Conservation (phyloP, 2,888 invertebrate genomes). For the Mimumesa dahlbomi region DNA sequence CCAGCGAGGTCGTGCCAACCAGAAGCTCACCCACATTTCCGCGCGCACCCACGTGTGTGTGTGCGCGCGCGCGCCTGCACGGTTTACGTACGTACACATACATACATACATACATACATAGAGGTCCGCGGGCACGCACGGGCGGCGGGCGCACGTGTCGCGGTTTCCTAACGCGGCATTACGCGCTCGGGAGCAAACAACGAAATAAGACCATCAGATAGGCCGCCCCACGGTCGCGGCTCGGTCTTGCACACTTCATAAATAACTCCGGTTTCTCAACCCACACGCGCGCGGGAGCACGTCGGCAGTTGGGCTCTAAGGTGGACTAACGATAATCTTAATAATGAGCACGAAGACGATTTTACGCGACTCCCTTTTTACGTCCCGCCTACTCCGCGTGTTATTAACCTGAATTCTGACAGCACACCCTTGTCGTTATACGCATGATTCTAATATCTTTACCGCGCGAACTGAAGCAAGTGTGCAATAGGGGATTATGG, state of each 20-base stretch:
- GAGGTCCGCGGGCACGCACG: too few species aligned
- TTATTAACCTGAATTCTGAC: conserved; percentile 70
- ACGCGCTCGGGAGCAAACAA: conserved; percentile 66
- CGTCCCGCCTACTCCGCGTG: conserved; percentile 36
- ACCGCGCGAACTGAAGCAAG: conserved; percentile 14
- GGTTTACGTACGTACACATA: conserved; percentile 27
- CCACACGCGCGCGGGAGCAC: conserved; percentile 39
- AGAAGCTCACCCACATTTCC: not conserved
- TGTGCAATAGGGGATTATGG: too few species aligned
- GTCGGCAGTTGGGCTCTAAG: not conserved
- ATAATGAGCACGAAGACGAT: conserved; percentile 47
- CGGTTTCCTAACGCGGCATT: conserved; percentile 65
- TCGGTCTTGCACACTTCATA: conserved; percentile 63
- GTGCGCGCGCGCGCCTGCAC: conserved; percentile 13
- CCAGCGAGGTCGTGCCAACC: not conserved
- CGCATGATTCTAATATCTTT: conserved; percentile 15
- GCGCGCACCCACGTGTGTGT: conserved; percentile 30
- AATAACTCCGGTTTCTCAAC: conserved; percentile 66
- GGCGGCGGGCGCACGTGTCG: conserved; percentile 67
- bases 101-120: too few species aligned
- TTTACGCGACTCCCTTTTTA: conserved; percentile 22
- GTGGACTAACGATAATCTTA: conserved; percentile 54
- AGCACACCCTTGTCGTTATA: conserved; percentile 56
- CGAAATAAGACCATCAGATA: conserved; percentile 73
- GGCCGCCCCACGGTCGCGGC: conserved; percentile 48